Conservation (phyloP, 2,113 vertebrate species). For the Alaudala cheleensis region DNA sequence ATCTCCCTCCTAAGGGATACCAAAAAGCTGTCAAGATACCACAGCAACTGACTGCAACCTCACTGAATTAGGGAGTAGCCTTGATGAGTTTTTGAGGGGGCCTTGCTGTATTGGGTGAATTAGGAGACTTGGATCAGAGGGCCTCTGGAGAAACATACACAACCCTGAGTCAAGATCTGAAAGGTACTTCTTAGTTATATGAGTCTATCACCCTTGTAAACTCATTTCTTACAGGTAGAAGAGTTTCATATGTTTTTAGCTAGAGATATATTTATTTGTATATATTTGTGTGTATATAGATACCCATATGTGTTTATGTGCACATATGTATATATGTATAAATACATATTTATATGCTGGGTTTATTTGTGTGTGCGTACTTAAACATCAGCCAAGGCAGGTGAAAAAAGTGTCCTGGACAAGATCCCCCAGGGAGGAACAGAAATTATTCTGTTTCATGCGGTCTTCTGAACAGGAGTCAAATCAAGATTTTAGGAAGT, state of each 20-base stretch:
- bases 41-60: background rate
- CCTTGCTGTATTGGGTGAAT: background rate
- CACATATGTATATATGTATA: background rate
- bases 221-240: background rate
- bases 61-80: background rate
- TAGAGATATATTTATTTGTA: background rate
- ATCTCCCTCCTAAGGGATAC: background rate
- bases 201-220: background rate
- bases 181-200: background rate
- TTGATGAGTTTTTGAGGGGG: background rate
- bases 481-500: background rate
- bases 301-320: too few relatives aligned
- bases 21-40: background rate
- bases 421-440: background rate
- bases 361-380: background rate
- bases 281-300: background rate
- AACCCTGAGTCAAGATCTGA: background rate
- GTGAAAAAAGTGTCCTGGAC: background rate
- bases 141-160: rapidly evolving
- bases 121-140: background rate
- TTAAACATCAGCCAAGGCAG: background rate
- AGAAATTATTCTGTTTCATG: background rate
- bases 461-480: background rate
- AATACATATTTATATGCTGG: background rate
- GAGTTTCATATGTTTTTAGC: background rate